Conservation (phyloP, 2,113 vertebrate species). For the Mohoua ochrocephala region DNA sequence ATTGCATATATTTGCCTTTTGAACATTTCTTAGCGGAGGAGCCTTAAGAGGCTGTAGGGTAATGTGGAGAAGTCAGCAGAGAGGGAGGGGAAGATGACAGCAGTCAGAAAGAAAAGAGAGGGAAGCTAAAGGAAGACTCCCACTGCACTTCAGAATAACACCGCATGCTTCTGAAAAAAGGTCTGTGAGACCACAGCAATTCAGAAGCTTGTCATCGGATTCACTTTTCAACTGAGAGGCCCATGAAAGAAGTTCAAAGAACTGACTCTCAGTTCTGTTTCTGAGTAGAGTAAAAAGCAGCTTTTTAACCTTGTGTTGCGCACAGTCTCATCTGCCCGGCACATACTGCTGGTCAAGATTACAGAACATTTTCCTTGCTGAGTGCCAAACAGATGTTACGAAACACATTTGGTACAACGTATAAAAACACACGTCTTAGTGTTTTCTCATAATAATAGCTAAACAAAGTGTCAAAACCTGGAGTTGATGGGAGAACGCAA, state of each 20-base stretch:
- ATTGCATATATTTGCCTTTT: neutral
- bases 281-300: neutral
- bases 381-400: conserved; percentile 31
- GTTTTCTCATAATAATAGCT: neutral
- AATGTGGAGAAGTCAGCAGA: neutral
- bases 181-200: neutral
- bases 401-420: neutral
- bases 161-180: neutral
- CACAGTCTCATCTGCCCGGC: neutral
- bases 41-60: neutral
- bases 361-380: conserved; percentile 31
- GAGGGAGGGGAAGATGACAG: neutral
- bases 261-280: neutral
- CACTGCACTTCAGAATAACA: neutral
- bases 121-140: neutral
- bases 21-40: neutral
- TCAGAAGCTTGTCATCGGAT: neutral
- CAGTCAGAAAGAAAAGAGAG: neutral
- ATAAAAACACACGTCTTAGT: neutral
- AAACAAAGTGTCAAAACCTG: neutral
- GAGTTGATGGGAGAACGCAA: neutral
- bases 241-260: neutral
- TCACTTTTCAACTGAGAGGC: neutral
- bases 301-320: neutral
- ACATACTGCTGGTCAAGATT: neutral